Evolutionary conservation across 2,797 vertebrate species (phyloP).

Genomic region (Rhinophrynus dorsalis): DNA sequence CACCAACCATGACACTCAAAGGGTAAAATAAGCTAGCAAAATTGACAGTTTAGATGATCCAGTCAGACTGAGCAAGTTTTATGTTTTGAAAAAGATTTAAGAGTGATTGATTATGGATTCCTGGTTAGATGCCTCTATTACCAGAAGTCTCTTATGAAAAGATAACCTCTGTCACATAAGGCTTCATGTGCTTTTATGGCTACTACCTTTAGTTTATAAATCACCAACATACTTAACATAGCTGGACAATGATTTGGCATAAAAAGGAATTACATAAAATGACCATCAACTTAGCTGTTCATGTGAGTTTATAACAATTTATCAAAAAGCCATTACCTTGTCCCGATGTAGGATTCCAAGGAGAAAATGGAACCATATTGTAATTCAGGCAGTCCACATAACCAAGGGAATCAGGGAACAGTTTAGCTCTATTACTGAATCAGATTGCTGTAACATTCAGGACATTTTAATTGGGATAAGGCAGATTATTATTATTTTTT

Average conservation of each 20-base stretch:
- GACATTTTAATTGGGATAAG: constrained; percentile 31
- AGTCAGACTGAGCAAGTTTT: too few species aligned
- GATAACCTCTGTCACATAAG: too few species aligned
- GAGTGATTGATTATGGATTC: too few species aligned
- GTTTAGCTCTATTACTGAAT: constrained; percentile 15
- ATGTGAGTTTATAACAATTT: background rate
- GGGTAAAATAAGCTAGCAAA: too few species aligned
- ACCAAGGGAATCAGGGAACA: background rate
- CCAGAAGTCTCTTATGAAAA: too few species aligned
- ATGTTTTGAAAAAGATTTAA: too few species aligned
- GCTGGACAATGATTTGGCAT: background rate
- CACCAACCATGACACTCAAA: too few species aligned
- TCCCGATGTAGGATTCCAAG: background rate
- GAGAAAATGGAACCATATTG: background rate
- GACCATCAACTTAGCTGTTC: background rate
- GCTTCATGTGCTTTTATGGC: too few species aligned
- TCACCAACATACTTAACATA: background rate
- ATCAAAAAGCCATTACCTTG: constrained; percentile 1
- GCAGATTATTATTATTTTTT: constrained; percentile 46
- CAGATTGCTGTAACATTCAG: constrained; percentile 16
- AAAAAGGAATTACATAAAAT: background rate
- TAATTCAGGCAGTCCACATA: background rate
- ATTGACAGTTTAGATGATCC: too few species aligned
- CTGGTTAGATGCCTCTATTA: too few species aligned
- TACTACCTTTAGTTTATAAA: constrained; percentile 5